A percentile compares a stretch with the other conserved stretches of the same genome.
These are phyloP conservation scores for Centrocercus urophasianus DNA, from an alignment of 2,113 vertebrate species.

Conservation along the genomic window DNA sequence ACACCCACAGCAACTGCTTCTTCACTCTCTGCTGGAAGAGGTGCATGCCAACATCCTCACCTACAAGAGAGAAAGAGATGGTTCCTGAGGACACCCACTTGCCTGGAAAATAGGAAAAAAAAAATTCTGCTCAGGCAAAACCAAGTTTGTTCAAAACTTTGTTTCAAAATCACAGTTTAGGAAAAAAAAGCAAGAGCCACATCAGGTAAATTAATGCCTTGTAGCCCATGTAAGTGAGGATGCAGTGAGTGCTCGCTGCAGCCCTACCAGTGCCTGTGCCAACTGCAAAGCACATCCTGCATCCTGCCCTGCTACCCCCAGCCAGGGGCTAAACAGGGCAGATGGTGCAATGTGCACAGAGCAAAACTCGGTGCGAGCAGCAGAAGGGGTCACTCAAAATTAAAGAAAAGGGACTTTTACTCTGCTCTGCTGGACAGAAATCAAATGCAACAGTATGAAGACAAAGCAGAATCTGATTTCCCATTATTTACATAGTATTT, in stretches of 20 bases:
- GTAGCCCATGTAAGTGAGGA: background rate
- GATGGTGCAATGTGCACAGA: background rate
- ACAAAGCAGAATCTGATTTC: background rate
- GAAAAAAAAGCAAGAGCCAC: background rate
- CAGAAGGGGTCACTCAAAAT: background rate
- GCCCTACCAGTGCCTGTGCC: background rate
- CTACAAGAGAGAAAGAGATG: background rate
- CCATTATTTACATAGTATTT: background rate
- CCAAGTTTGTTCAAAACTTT: background rate
- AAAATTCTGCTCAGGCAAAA: background rate
- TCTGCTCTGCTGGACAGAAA: background rate
- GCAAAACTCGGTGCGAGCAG: background rate
- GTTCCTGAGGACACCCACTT: background rate
- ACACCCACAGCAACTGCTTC: background rate
- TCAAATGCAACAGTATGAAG: background rate
- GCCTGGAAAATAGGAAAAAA: background rate
- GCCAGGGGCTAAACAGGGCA: background rate
- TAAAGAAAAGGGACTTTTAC: background rate
- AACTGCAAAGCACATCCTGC: rapidly evolving
- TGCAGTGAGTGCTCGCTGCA: rapidly evolving
- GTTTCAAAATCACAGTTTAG: background rate
- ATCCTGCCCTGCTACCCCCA: background rate
- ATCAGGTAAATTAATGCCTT: background rate
- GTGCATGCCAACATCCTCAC: background rate
- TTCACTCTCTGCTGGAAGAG: background rate